A percentile compares a stretch with the other conserved stretches of the same genome.
phyloP scores from a whole-genome alignment of 2,888 invertebrate genomes.

The Pasiphila rectangulata region DNA sequence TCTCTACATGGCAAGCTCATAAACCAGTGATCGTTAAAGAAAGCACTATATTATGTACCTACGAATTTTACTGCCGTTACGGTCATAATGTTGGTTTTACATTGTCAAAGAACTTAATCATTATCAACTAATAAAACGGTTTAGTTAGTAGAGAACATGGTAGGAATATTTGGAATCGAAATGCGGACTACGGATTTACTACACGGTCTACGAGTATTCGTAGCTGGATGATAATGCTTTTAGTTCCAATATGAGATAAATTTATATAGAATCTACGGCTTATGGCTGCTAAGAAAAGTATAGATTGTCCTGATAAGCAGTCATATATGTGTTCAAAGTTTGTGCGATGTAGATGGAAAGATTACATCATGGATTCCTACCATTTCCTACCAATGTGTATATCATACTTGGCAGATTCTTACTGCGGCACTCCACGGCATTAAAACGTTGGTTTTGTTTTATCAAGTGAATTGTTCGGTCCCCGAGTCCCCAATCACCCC shows the following conservation, averaged over 20 bases:
- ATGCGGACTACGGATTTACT: constrained; percentile 13
- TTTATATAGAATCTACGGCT: too few relatives aligned
- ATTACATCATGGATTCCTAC: too few relatives aligned
- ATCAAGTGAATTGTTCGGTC: constrained; percentile 11
- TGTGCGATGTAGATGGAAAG: too few relatives aligned
- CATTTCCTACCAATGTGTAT: too few relatives aligned
- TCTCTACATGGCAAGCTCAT: constrained; percentile 11
- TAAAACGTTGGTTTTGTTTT: too few relatives aligned
- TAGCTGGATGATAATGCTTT: constrained; percentile 15
- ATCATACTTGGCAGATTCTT: too few relatives aligned
- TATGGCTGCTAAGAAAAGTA: too few relatives aligned
- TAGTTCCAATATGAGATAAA: too few relatives aligned
- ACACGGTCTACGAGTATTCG: constrained; percentile 17
- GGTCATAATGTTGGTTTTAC: constrained; percentile 11
- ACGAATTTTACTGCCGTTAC: constrained; percentile 15
- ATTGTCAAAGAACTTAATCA: constrained; percentile 12
- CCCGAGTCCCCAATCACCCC: constrained; percentile 30
- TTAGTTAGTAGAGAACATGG: not conserved
- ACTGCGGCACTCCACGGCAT: too few relatives aligned
- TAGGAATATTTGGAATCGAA: not conserved
- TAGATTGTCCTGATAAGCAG: too few relatives aligned
- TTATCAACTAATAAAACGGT: constrained; percentile 16
- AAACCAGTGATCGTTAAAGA: constrained; percentile 14
- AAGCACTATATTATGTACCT: constrained; percentile 16
- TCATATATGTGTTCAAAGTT: too few relatives aligned